Base-by-base conservation (phyloP, 2,113 vertebrate species). In the Pseudopipra pipra region DNA sequence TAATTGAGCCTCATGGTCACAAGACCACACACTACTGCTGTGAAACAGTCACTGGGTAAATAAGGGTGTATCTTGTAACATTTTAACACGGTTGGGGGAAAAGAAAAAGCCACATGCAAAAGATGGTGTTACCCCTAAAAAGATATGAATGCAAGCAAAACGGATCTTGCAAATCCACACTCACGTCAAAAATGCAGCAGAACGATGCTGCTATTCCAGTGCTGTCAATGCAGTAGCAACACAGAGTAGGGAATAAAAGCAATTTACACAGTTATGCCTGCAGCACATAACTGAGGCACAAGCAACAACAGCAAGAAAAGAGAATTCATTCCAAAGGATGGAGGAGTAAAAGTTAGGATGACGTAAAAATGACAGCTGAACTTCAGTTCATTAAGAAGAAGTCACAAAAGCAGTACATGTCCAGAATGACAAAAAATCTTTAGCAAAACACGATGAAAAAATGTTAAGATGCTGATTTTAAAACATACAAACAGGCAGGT, bases 21-120 rank as follows among this genome's bases (percentile, higher is more conserved):
- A 96, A 94, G 89, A 89, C 28, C 66, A 82, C 78, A 84, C 33
- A 15, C 23, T 19, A 12, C 61, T 81, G 62, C 59, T 93, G 80
- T 58, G 92, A 85, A 95, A 91, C 39, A 92, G 93, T 83, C 94
- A 78, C 43, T 62, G 72, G 66, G 37, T 95, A 95, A 92, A 87
- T 68, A 89, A 83, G 67, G 90, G 85, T 81, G 90, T 85, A 76
- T 78, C 55, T 54, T 87, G 47, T 33, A 71, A 88, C 21, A 37
- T 37, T 56, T 91, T 90, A 85, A 21, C 35, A 46, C 30, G 33
- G 31, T 25, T 31, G 8, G 14, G 13, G 59, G 12, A 19, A 18
- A 25, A 14, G 14, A 59, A 39, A 86, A 89, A 80, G 23, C 14
- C 56, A 89, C 35, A 71, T 3, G 5, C 33, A 54, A 44, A 87